Base-by-base conservation (phyloP, 2,797 vertebrate genomes). In the Phoeniculus purpureus region DNA sequence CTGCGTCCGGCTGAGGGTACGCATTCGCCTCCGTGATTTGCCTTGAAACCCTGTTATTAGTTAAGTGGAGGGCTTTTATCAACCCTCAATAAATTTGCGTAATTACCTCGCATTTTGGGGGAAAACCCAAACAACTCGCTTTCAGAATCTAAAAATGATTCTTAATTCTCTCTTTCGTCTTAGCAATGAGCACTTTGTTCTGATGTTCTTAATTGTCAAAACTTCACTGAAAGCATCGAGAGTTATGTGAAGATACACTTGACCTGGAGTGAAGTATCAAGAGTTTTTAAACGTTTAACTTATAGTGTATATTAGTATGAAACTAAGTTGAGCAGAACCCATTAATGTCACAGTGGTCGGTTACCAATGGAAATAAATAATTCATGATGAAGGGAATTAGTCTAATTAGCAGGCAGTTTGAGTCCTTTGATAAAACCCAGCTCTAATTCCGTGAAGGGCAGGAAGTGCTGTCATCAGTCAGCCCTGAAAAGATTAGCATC, bases 361-460 rank as follows among this genome's bases (percentile, higher is more conserved):
- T 99, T 98, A 98, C 98, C 98, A 99, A 98, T 98, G 98, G 98
- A 98, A 98, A 98, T 99, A 99, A 99, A 99, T 99, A 99, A 99
- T 99, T 99, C 98, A 99, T 99, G 98, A 98, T 98, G 98, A 97
- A 98, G 98, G 98, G 99, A 99, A 99, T 98, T 98, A 98, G 98
- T 99, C 98, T 99, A 99, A 99, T 99, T 99, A 99, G 98, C 98
- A 99, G 98, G 98, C 99, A 99, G 98, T 99, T 98, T 98, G 98
- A 98, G 98, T 98, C 98, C 98, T 98, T 99, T 99, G 98, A 99
- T 99, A 99, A 98, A 99, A 98, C 97, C 96, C 97, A 98, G 98
- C 98, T 98, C 98, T 98, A 98, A 98, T 98, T 98, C 98, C 98
- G 97, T 98, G 98, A 98, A 98, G 98, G 98, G 98, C 98, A 99